Percentiles rank a stretch among this genome's conserved stretches.
phyloP scores from a whole-genome alignment of 1,140 invertebrate genomes.

The Paracyclopina nana region DNA sequence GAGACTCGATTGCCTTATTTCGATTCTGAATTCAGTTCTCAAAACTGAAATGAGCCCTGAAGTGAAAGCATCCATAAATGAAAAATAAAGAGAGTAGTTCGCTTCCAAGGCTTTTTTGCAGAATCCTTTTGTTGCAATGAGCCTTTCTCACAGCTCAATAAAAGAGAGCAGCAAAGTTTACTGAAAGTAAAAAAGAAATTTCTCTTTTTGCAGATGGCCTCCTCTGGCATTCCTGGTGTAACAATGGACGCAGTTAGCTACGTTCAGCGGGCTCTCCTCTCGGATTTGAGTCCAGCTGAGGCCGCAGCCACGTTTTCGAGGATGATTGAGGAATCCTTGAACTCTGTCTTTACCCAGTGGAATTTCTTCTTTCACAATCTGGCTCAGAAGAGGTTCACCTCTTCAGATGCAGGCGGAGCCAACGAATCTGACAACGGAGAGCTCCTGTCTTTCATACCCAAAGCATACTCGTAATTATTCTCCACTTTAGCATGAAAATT shows the following conservation, averaged over 20 bases:
- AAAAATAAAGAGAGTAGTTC: too few relatives aligned
- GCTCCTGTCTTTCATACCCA: slow-evolving; percentile 76
- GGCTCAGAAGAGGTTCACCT: slow-evolving; percentile 76
- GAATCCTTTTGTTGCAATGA: background rate
- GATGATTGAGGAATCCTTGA: slow-evolving; percentile 71
- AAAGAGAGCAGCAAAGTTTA: background rate
- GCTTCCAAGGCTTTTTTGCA: slow-evolving; percentile 8
- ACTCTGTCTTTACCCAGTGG: slow-evolving; percentile 44
- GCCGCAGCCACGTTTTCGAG: slow-evolving; percentile 77
- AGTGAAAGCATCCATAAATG: too few relatives aligned
- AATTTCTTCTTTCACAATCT: slow-evolving; percentile 96
- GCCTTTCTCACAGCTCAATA: background rate
- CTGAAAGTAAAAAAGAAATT: slow-evolving; percentile 7
- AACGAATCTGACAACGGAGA: slow-evolving; percentile 55
- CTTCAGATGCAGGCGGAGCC: too few relatives aligned
- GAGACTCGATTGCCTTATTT: too few relatives aligned
- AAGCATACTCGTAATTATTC: slow-evolving; percentile 63
- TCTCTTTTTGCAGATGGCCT: slow-evolving; percentile 52
- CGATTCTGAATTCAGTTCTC: too few relatives aligned
- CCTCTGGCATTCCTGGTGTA: slow-evolving; percentile 81
- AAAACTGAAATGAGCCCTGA: too few relatives aligned
- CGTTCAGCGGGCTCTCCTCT: slow-evolving; percentile 69
- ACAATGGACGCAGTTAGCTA: slow-evolving; percentile 75
- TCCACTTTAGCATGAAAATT: slow-evolving; percentile 6
- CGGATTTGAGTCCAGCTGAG: slow-evolving; percentile 76